phyloP scores from a whole-genome alignment of 2,888 invertebrate species.

The Timema podura region DNA sequence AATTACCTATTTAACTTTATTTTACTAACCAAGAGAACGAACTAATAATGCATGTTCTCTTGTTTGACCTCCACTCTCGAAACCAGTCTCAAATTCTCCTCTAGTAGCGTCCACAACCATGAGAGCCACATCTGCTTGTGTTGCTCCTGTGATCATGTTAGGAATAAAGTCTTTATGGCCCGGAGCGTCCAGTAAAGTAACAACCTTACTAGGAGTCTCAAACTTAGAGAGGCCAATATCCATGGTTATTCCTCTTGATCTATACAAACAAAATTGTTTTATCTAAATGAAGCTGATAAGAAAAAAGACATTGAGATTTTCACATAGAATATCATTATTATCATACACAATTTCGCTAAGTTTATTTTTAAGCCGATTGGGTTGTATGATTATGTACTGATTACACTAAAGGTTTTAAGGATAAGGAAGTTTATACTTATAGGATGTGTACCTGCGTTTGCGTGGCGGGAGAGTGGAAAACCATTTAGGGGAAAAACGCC shows the following conservation, averaged over 20 bases:
- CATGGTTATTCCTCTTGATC: conserved; percentile 96
- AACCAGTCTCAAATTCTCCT: conserved; percentile 99
- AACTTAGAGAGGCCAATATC: conserved; percentile 93
- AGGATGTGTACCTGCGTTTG: too few relatives aligned
- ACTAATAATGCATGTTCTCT: conserved; percentile 95
- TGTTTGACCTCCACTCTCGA: conserved; percentile 97
- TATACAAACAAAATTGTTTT: conserved; percentile 35
- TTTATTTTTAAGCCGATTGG: not conserved
- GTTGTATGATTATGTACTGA: not conserved
- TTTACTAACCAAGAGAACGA: conserved; percentile 58
- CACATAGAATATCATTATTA: not conserved
- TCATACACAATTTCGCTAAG: not conserved
- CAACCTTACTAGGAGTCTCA: conserved; percentile 76
- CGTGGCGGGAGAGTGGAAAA: too few relatives aligned
- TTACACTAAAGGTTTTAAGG: too few relatives aligned
- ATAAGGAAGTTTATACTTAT: too few relatives aligned
- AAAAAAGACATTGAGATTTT: not conserved
- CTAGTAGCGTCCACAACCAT: conserved; percentile 93
- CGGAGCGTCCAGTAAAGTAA: conserved; percentile 92
- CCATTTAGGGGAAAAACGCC: too few relatives aligned
- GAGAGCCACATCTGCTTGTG: conserved; percentile 96
- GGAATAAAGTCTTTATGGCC: conserved; percentile 99
- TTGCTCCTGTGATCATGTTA: conserved; percentile 98
- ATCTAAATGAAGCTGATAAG: too few relatives aligned
- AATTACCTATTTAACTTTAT: too few relatives aligned